These are phyloP conservation scores for Papilio glaucus DNA, from an alignment of 1,140 invertebrate species.

Conservation along the genomic window DNA sequence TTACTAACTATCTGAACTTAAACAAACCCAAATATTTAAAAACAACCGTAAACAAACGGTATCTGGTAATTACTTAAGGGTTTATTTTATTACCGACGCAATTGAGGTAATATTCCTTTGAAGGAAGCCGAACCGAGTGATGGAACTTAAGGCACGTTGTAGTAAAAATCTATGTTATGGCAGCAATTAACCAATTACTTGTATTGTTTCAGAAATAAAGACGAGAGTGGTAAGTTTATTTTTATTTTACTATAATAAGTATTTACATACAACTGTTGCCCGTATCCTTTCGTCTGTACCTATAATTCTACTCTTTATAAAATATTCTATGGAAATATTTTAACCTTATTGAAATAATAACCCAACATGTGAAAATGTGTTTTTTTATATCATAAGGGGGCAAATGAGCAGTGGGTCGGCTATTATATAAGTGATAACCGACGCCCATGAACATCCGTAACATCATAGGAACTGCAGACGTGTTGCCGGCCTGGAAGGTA, in stretches of 20 bases:
- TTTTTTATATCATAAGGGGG: too few species aligned
- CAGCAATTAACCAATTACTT: slow-evolving; percentile 40
- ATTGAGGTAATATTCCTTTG: slow-evolving; percentile 47
- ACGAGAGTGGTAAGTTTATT: slow-evolving; percentile 1
- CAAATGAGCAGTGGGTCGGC: too few species aligned
- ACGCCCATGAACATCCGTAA: too few species aligned
- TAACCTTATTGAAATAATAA: too few species aligned
- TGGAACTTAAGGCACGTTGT: slow-evolving; percentile 1
- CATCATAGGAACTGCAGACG: too few species aligned
- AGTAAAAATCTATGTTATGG: slow-evolving; percentile 36
- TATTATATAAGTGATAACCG: too few species aligned
- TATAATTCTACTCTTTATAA: too few species aligned
- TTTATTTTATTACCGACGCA: slow-evolving; percentile 58
- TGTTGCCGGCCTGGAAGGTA: too few species aligned
- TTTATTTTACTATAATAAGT: neutral
- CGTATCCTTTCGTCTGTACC: too few species aligned
- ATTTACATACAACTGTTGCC: neutral
- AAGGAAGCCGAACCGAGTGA: slow-evolving; percentile 42
- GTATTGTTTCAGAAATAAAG: slow-evolving; percentile 48
- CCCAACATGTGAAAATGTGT: too few species aligned
- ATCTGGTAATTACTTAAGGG: slow-evolving; percentile 48
- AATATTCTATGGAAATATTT: too few species aligned
- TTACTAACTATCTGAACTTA: neutral
- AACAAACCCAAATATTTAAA: neutral
- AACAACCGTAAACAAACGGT: slow-evolving; percentile 43